Conservation (phyloP, 1,140 invertebrate species). For the Diploscapter pachys region DNA sequence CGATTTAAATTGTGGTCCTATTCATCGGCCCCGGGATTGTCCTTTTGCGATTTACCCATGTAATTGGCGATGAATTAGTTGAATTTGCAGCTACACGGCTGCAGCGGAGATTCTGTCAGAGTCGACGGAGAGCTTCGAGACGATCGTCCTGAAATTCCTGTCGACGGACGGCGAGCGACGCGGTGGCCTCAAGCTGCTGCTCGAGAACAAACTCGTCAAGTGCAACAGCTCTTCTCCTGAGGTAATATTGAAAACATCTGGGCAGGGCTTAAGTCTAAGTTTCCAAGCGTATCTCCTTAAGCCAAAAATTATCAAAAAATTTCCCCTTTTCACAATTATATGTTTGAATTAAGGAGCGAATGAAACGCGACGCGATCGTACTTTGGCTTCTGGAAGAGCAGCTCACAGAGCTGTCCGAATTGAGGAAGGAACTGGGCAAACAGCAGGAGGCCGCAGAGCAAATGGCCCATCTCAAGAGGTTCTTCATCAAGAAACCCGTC, state of each 20-base stretch:
- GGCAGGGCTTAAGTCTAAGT: not conserved
- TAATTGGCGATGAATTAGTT: not conserved
- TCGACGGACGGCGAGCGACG: slow-evolving; percentile 18
- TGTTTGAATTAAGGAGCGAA: slow-evolving; percentile 23
- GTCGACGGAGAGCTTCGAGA: slow-evolving; percentile 37
- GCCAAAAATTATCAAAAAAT: too few species aligned
- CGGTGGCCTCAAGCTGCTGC: slow-evolving; percentile 34
- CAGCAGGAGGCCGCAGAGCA: not conserved
- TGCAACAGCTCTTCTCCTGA: not conserved
- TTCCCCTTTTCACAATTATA: not conserved
- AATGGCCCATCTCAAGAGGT: slow-evolving; percentile 17
- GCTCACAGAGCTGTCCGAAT: slow-evolving; percentile 31
- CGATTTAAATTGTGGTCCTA: too few species aligned
- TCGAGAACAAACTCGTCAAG: slow-evolving; percentile 39
- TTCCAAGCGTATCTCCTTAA: not conserved
- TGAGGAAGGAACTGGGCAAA: slow-evolving; percentile 4
- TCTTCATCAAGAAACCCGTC: slow-evolving; percentile 27
- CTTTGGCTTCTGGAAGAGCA: slow-evolving; percentile 40
- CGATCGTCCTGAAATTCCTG: slow-evolving; percentile 35
- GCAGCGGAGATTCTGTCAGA: slow-evolving; percentile 38
- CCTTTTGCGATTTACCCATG: too few species aligned
- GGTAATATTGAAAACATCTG: too few species aligned
- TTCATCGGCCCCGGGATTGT: too few species aligned
- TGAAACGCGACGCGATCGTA: slow-evolving; percentile 32
- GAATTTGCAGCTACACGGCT: slow-evolving; percentile 25